Evolutionary conservation across 2,888 invertebrate species (phyloP).

Genomic region (Campoplex capitator): DNA sequence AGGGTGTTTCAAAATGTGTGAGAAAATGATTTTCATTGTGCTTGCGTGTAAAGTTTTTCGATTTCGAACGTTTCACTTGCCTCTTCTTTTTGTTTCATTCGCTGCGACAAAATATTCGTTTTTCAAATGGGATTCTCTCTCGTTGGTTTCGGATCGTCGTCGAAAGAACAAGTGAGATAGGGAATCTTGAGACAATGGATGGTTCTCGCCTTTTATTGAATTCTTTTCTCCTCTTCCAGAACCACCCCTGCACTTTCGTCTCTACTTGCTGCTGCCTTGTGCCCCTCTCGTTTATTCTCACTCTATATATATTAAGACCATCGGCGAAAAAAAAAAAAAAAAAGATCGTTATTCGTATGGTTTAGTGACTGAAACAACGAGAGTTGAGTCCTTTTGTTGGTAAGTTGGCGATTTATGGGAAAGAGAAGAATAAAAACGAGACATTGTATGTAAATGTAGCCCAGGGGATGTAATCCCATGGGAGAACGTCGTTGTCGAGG

Average conservation of each 20-base stretch:
- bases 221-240: constrained; percentile 74
- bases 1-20: constrained; percentile 17
- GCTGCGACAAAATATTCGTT: constrained; percentile 55
- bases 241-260: constrained; percentile 32
- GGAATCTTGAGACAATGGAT: constrained; percentile 77
- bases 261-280: constrained; percentile 35
- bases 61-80: constrained; percentile 42
- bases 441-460: constrained; percentile 80
- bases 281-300: constrained; percentile 31
- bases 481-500: constrained; percentile 69
- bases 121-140: constrained; percentile 28
- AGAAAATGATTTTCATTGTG: constrained; percentile 18
- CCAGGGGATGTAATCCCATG: constrained; percentile 78
- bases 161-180: constrained; percentile 21
- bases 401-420: constrained; percentile 50
- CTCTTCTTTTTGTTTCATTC: constrained; percentile 11
- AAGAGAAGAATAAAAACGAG: constrained; percentile 57
- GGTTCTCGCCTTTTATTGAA: constrained; percentile 78
- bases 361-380: background rate
- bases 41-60: constrained; percentile 35
- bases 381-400: constrained; percentile 44
- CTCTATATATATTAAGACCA: constrained; percentile 13
- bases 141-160: background rate
- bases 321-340: background rate
- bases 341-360: constrained; percentile 10